Evolutionary conservation across 2,797 vertebrate genomes (phyloP), one percentile per base, ranked within the genome.

Genomic region (Cercopithecus diana): DNA sequence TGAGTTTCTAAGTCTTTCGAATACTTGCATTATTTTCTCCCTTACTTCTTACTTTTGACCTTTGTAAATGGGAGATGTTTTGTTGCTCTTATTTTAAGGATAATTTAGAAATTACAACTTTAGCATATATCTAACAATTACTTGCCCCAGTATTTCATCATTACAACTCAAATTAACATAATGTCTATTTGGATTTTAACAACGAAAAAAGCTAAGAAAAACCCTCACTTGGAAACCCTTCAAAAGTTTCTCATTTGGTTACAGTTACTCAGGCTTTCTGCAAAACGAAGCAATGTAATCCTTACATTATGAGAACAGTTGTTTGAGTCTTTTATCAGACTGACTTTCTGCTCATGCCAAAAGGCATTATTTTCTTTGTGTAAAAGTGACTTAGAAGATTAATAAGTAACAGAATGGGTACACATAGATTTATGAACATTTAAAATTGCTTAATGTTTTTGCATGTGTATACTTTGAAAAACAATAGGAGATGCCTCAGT

Each of bases 381-480:
- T 52, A 73, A 67, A 94, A 77, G 61, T 80, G 89, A 77, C 67
- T 93, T 90, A 87, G 93, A 88, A 91, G 76, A 92, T 96, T 67
- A 94, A 94, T 90, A 55, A 96, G 55, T 95, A 95, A 91, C 95
- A 92, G 88, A 81, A 48, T 55, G 33, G 20, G 30, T 58, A 82
- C 82, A 93, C 39, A 7, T 57, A 22, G 95, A 22, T 64, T 94
- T 89, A 84, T 73, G 79, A 83, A 67, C 75, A 57, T 67, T 75
- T 93, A 33, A 41, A 87, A 86, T 45, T 36, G 22, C 73, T 75
- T 9, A 20, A 88, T 58, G 14, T 88, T 86, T 76, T 73, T 77
- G 52, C 30, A 9, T 75, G 30, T 72, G 39, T 45, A 15, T 7
- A 33, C 26, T 88, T 48, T 43, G 83, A 14, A 48, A 55, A 76